Evolutionary conservation across 2,888 invertebrate genomes (phyloP).

Genomic region (Eupithecia pulchellata): DNA sequence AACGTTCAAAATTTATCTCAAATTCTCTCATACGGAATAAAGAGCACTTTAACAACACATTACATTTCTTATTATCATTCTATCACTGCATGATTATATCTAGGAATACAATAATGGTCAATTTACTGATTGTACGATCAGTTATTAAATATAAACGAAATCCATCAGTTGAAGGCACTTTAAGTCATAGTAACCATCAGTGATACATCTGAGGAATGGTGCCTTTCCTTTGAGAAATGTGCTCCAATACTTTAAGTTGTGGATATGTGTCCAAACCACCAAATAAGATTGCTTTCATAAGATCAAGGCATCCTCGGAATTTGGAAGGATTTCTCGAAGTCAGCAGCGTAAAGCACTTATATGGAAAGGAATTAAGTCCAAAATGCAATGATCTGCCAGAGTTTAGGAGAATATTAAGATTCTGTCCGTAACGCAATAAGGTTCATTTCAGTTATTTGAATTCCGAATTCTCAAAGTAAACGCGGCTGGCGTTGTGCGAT

Average conservation of each 20-base stretch:
- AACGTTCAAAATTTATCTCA: conserved; percentile 2
- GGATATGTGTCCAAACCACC: not conserved
- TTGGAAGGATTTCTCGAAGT: not conserved
- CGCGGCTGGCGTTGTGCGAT: not conserved
- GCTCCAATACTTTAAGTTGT: not conserved
- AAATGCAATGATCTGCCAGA: not conserved
- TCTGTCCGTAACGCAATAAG: not conserved
- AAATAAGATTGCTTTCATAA: not conserved
- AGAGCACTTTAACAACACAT: not conserved
- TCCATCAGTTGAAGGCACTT: conserved; percentile 13
- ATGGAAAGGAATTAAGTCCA: not conserved
- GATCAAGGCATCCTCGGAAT: not conserved
- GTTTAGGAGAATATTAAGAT: not conserved
- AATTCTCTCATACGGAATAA: not conserved
- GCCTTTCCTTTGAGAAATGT: not conserved
- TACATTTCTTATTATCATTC: not conserved
- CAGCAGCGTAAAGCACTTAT: not conserved
- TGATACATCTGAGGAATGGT: not conserved
- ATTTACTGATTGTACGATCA: not conserved
- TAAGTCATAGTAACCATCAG: not conserved
- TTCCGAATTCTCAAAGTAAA: not conserved
- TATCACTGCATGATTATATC: not conserved
- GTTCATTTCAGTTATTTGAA: not conserved
- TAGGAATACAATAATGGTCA: not conserved
- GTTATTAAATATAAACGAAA: conserved; percentile 1